Evolutionary conservation across 2,797 vertebrate genomes (phyloP).

Genomic region (Mormyrus hasselquistii): DNA sequence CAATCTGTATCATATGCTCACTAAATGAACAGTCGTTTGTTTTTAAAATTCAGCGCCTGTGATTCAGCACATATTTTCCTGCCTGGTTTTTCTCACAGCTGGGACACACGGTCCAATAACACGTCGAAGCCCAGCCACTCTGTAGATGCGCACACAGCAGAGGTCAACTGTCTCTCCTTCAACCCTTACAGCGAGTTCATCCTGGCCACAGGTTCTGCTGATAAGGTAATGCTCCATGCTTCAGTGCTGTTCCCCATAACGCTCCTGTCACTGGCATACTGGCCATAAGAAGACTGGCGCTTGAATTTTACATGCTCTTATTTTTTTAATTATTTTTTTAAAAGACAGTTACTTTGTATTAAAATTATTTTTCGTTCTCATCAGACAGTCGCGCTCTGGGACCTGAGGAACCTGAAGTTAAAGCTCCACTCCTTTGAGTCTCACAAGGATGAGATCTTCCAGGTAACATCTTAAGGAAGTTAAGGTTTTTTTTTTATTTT

Average conservation of each 20-base stretch:
- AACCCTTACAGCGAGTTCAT: slow-evolving; percentile 98
- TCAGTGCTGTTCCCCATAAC: neutral
- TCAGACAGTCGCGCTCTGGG: slow-evolving; percentile 95
- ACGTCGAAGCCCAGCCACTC: slow-evolving; percentile 96
- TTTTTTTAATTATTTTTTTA: neutral
- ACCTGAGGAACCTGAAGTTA: slow-evolving; percentile 90
- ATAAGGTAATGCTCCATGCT: slow-evolving; percentile 68
- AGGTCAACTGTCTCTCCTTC: slow-evolving; percentile 96
- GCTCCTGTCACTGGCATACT: neutral
- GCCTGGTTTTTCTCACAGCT: slow-evolving; percentile 56
- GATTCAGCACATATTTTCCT: neutral
- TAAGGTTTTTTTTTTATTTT: neutral
- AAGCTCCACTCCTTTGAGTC: slow-evolving; percentile 98
- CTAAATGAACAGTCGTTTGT: neutral
- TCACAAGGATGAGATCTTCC: slow-evolving; percentile 97
- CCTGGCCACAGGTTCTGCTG: slow-evolving; percentile 90
- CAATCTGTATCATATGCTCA: neutral
- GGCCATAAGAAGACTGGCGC: neutral
- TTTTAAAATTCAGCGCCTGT: neutral
- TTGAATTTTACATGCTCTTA: neutral
- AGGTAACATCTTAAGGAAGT: slow-evolving; percentile 60
- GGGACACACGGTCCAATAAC: slow-evolving; percentile 95
- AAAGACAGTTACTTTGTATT: neutral
- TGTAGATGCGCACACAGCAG: slow-evolving; percentile 93
- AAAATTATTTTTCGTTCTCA: slow-evolving; percentile 15